Evolutionary conservation across 2,113 vertebrate genomes (phyloP).

Genomic region (Oceanodroma tethys): DNA sequence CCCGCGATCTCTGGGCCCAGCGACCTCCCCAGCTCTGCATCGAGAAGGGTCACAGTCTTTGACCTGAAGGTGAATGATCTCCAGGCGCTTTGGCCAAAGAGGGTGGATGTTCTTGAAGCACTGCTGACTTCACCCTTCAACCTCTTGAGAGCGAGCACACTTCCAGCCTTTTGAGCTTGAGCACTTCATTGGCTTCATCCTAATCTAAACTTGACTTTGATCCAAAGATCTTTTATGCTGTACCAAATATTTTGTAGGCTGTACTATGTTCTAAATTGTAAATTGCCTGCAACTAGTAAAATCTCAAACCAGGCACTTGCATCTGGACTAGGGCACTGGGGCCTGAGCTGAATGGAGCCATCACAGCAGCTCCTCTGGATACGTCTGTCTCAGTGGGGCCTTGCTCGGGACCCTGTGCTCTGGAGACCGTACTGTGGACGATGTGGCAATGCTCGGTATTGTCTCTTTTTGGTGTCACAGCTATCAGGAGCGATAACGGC

Average conservation of each 20-base stretch:
- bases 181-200: background rate
- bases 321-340: too few relatives aligned
- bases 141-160: rapidly evolving
- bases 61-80: background rate
- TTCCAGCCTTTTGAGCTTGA: background rate
- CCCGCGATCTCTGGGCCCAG: background rate
- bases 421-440: background rate
- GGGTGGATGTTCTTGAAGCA: background rate
- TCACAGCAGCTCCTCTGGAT: background rate
- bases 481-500: background rate
- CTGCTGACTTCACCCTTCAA: background rate
- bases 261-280: background rate
- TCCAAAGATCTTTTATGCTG: background rate
- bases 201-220: background rate
- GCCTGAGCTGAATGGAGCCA: background rate
- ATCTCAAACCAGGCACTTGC: background rate
- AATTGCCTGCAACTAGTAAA: background rate
- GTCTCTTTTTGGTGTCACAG: background rate
- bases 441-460: rapidly evolving
- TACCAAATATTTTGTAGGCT: background rate
- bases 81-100: background rate
- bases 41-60: background rate
- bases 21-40: background rate
- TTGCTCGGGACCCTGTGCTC: background rate
- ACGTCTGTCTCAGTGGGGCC: background rate